Percentiles rank a stretch among this genome's conserved stretches.
These are phyloP conservation scores for Anastrepha obliqua DNA, from an alignment of 1,140 invertebrate species.

Conservation along the genomic window DNA sequence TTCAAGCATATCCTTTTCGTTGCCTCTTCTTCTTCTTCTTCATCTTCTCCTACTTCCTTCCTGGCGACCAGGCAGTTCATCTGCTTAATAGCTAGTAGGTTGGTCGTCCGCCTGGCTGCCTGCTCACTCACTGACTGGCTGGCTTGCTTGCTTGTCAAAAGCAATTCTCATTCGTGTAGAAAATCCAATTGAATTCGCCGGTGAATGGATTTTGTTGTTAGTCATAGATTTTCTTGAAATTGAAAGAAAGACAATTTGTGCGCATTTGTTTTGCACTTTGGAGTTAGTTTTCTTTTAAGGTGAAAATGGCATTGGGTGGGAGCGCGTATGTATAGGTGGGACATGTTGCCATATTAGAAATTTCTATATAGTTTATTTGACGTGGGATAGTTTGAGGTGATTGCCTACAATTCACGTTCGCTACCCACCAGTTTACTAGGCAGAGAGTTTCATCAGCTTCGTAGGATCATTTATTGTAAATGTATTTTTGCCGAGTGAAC, in stretches of 20 bases:
- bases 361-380: not conserved
- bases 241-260: constrained; percentile 50
- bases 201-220: constrained; percentile 1
- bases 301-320: not conserved
- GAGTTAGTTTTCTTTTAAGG: constrained; percentile 30
- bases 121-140: not conserved
- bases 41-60: not conserved
- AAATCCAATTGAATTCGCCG: constrained; percentile 47
- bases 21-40: not conserved
- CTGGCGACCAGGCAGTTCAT: not conserved
- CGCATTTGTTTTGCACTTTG: constrained; percentile 43
- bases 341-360: too few relatives aligned
- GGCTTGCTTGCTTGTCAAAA: constrained; percentile 41
- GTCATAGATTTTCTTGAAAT: constrained; percentile 1
- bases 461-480: too few relatives aligned
- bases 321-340: not conserved
- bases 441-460: too few relatives aligned
- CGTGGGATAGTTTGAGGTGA: too few relatives aligned
- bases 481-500: too few relatives aligned
- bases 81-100: constrained; percentile 28
- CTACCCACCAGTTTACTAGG: too few relatives aligned
- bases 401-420: too few relatives aligned
- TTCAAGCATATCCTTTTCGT: not conserved
- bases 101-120: not conserved
- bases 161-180: constrained; percentile 48